Evolutionary conservation across 2,113 vertebrate species (phyloP).

Genomic region (Xiphophorus hellerii): DNA sequence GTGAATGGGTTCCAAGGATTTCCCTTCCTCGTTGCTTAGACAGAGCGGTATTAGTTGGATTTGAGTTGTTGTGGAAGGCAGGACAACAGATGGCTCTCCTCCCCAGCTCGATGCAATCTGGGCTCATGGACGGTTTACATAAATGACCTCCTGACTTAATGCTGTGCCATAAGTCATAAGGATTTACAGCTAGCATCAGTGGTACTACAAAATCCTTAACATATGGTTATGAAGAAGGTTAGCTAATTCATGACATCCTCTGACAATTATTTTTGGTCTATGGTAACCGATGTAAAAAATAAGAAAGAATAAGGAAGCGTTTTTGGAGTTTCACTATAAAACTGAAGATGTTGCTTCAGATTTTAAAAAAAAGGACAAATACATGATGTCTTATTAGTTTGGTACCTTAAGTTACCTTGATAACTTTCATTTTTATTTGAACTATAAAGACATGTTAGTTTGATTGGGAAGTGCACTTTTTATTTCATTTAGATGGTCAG

Average conservation of each 20-base stretch:
- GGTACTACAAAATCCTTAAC: not conserved
- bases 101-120: slow-evolving; percentile 53
- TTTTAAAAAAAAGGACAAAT: too few species aligned
- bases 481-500: too few species aligned
- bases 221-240: not conserved
- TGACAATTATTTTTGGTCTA: not conserved
- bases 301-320: not conserved
- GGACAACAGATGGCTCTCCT: slow-evolving; percentile 62
- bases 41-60: slow-evolving; percentile 63
- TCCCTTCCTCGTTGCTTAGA: slow-evolving; percentile 41
- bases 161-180: slow-evolving; percentile 1
- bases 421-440: not conserved
- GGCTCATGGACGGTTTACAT: slow-evolving; percentile 48
- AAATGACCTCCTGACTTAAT: slow-evolving; percentile 48
- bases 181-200: not conserved
- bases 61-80: slow-evolving; percentile 50
- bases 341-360: too few species aligned
- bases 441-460: not conserved
- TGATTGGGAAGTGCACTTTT: not conserved
- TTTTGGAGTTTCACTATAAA: not conserved
- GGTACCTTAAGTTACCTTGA: not conserved
- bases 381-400: too few species aligned
- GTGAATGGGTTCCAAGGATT: slow-evolving; percentile 30
- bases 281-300: not conserved
- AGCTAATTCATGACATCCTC: not conserved